Conservation (phyloP, 30 jellyfish, hydroid and myxozoan genomes). For the Nemopilema nomurai region DNA sequence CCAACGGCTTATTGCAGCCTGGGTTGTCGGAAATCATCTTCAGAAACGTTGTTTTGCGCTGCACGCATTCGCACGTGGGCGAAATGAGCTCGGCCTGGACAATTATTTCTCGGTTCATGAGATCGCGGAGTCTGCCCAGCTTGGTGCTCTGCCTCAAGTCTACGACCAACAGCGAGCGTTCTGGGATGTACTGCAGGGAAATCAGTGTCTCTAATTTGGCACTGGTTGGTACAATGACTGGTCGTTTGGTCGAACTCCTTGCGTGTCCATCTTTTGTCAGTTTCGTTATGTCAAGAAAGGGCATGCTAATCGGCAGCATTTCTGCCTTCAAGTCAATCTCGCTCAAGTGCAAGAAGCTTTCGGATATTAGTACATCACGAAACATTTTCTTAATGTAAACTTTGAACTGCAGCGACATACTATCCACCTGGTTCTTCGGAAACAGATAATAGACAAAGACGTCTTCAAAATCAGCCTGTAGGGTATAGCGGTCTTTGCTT, state of each 20-base stretch:
- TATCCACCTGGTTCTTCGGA: conserved; percentile 83
- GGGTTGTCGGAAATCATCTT: conserved; percentile 87
- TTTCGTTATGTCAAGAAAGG: conserved; percentile 69
- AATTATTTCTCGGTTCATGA: conserved; percentile 83
- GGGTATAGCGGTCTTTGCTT: conserved; percentile 45
- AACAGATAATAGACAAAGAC: conserved; percentile 82
- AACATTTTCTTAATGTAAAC: conserved; percentile 75
- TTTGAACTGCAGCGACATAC: conserved; percentile 87
- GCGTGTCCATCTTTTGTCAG: conserved; percentile 53
- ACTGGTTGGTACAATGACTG: conserved; percentile 93
- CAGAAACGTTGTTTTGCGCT: conserved; percentile 89
- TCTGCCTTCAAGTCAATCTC: conserved; percentile 87
- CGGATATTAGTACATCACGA: conserved; percentile 87
- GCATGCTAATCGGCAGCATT: conserved; percentile 89
- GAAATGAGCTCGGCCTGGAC: conserved; percentile 95
- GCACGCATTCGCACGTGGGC: conserved; percentile 95
- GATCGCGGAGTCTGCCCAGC: conserved; percentile 81
- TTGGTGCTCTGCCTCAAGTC: conserved; percentile 88
- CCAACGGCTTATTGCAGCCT: conserved; percentile 89
- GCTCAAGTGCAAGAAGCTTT: conserved; percentile 80
- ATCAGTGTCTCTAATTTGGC: conserved; percentile 86
- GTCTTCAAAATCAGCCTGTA: conserved; percentile 88
- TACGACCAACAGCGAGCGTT: conserved; percentile 74
- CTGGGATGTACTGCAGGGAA: conserved; percentile 88
- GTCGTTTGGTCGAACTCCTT: conserved; percentile 44